Base-by-base conservation (phyloP, 2,113 vertebrate species). In the Saimiri boliviensis region DNA sequence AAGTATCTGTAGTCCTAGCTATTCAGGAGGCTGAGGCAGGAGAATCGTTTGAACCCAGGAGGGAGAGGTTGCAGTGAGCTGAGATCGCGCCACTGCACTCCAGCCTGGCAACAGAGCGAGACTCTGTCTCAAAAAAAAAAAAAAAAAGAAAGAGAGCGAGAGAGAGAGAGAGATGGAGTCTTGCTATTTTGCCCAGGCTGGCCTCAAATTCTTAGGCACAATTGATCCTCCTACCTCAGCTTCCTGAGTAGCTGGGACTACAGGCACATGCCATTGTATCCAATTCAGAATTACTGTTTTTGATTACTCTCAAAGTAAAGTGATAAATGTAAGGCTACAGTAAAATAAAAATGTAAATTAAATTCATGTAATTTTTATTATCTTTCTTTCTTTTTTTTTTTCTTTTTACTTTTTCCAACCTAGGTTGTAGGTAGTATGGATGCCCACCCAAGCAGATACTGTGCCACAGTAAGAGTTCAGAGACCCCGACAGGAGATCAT, bases 391-490 rank as follows among this genome's bases (percentile, higher is more conserved):
- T 63, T 30, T 32, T 66, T 32, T 68, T 7, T 8, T 89, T 96
- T 47, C 45, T 37, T 13, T 96, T 1, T 77, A 40, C 52, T 12
- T 97, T 82, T 95, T 68, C 35, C 76, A 40, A 94, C 3, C 47
- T 96, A 99, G 99, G 99, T 99, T 98, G 99, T 99, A 83, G 99
- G 99, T 94, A 99, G 99, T 96, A 99, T 99, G 99, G 99, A 99
- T 84, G 99, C 99, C 86, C 99, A 99, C 89, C 99, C 99, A 94
- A 99, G 99, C 98, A 99, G 99, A 86, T 99, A 99, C 98, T 99
- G 99, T 98, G 99, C 99, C 98, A 99, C 99, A 0, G 99, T 99
- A 89, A 99, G 99, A 91, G 99, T 99, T 77, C 99, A 99, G 98
- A 99, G 99, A 54, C 99, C 99, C 49, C 98, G 99, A 58, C 99